Evolutionary conservation across 2,113 vertebrate genomes (phyloP), one percentile per base, ranked within the genome.

Genomic region (Entelurus aequoreus): DNA sequence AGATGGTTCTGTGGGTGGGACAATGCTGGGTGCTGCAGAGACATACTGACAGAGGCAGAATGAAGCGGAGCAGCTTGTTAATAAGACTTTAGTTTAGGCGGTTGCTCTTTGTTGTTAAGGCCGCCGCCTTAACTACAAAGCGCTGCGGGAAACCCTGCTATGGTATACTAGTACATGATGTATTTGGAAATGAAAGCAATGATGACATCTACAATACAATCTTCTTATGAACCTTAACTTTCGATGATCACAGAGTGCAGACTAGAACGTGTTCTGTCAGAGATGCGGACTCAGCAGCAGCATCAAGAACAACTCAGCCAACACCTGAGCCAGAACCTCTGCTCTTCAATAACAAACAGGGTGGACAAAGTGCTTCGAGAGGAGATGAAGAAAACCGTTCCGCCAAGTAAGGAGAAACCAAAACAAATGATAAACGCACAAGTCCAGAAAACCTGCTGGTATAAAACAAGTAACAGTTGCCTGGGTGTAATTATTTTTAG

Each of bases 371-470:
- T 94, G 21, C 46, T 99, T 6, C 92, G 96, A 0, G 97, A 99
- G 1, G 97, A 99, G 75, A 93, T 98, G 86, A 98, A 98, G 88
- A 99, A 95, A 83, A 92, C 90, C 0, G 82, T 98, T n/a, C 94
- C 96, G 11, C 93, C 91, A n/a, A 93, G 97, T 99, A 88, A 93
- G 94, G 84, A 60, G 6, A 5, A 28, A 3, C 13, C 9, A 36
- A 65, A 48, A 11, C 58, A 63, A 28, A 14, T 42, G 40, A 46
- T 46, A 2, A 16, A 14, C 21, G 13, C 40, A 5, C 1, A 40
- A 38, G 14, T 40, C 14, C 11, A 16, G 4, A 57, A 40, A 42
- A 42, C 9, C 53, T 42, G 8, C 40, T 42, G 40, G 1, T 42
- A 10, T 42, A 36, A 54, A 37, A 48, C 12, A n/a, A 48, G 7